These are phyloP conservation scores for Drosophila ogumai DNA, from an alignment of 1,140 invertebrate species.

Conservation along the genomic window DNA sequence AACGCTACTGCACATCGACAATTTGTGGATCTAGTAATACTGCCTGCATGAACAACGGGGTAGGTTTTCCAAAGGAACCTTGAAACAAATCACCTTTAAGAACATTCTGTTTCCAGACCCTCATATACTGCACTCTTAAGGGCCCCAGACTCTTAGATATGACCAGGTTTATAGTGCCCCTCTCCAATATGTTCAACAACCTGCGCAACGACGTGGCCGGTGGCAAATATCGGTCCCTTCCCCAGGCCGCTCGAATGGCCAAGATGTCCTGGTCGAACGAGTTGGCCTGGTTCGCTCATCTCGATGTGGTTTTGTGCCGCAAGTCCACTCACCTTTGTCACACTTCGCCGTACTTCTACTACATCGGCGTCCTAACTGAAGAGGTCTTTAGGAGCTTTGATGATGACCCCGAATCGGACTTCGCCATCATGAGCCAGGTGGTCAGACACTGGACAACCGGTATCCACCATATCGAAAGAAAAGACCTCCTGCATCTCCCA, in stretches of 20 bases:
- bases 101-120: neutral
- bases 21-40: slow-evolving; percentile 11
- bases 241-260: slow-evolving; percentile 37
- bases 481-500: neutral
- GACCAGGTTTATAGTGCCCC: neutral
- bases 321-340: neutral
- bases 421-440: neutral
- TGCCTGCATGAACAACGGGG: slow-evolving; percentile 32
- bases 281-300: slow-evolving; percentile 38
- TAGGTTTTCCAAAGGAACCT: slow-evolving; percentile 4
- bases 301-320: slow-evolving; percentile 26
- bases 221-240: slow-evolving; percentile 33
- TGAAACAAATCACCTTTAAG: neutral
- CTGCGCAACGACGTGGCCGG: slow-evolving; percentile 44
- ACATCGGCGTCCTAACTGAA: slow-evolving; percentile 21
- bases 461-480: neutral
- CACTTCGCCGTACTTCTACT: slow-evolving; percentile 22
- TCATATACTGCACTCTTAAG: neutral
- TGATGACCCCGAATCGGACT: too few species aligned
- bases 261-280: slow-evolving; percentile 44
- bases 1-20: slow-evolving; percentile 6
- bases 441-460: neutral
- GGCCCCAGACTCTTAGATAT: neutral
- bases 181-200: slow-evolving; percentile 22
- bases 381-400: neutral